Conservation (phyloP, 2,888 invertebrate species). For the Noctuana brunneofusca region DNA sequence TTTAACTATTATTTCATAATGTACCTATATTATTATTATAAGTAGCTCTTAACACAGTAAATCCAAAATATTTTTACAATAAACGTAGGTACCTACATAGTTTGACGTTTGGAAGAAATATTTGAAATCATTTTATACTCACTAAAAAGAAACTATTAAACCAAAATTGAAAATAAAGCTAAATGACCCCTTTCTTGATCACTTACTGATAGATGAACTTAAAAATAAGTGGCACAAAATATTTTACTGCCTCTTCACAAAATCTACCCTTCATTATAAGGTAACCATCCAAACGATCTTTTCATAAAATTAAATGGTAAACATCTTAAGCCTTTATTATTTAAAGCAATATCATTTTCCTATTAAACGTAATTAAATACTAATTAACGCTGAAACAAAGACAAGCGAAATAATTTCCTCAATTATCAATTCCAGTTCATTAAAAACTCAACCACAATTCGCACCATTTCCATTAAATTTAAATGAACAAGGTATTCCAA, state of each 20-base stretch:
- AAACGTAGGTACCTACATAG: too few species aligned
- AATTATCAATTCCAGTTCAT: slow-evolving; percentile 6
- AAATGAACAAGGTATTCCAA: neutral
- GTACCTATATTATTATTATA: too few species aligned
- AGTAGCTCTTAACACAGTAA: too few species aligned
- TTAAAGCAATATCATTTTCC: neutral
- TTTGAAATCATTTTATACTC: too few species aligned
- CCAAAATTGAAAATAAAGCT: too few species aligned
- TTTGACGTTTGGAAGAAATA: too few species aligned
- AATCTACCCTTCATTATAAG: neutral
- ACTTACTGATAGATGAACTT: too few species aligned
- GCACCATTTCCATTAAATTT: slow-evolving; percentile 12
- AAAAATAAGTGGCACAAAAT: too few species aligned
- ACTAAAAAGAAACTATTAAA: too few species aligned
- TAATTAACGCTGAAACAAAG: slow-evolving; percentile 1
- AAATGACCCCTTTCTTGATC: too few species aligned
- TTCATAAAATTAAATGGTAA: neutral
- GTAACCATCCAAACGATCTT: neutral
- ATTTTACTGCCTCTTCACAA: neutral
- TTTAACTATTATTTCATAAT: too few species aligned
- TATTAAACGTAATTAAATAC: slow-evolving; percentile 1
- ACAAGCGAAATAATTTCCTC: neutral
- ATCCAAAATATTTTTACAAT: too few species aligned
- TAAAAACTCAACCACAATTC: slow-evolving; percentile 4
- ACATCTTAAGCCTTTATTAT: neutral